Base-by-base conservation (phyloP, 1,140 invertebrate species). In the Hestina assimilis region DNA sequence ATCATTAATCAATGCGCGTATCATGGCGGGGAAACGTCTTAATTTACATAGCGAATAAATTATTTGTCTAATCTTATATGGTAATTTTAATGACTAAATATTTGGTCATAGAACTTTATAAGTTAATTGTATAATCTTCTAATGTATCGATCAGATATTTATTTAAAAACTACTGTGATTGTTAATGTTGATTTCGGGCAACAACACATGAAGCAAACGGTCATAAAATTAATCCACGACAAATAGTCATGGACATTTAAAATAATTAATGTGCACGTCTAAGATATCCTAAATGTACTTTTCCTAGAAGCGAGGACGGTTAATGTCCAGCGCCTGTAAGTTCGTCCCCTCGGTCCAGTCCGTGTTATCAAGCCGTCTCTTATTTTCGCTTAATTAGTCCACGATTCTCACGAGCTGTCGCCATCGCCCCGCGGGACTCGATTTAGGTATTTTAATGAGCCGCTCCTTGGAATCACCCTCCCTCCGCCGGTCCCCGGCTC, bases 261-360 rank as follows among this genome's bases (percentile, higher is more conserved):
- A n/a, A n/a, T n/a, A n/a, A n/a, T n/a, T n/a, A n/a, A n/a, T n/a
- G n/a, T n/a, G n/a, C n/a, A n/a, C n/a, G n/a, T n/a, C n/a, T n/a
- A 7, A 31, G 28, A 11, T 31, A 31, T 9, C 12, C 12, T 11
- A 31, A 11, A 31, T 11, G 28, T 29, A 43, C 12, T 43, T 29
- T 26, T 29, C 24, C 14, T 11, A 31, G 24, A 29, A 45, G 24
- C 9, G 42, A 0, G 17, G 42, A 15, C 15, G 23, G 20, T 7
- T 12, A 21, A 21, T 45, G 26, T 26, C 9, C n/a, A n/a, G n/a
- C n/a, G n/a, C n/a, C n/a, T n/a, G n/a, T 31, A 33, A 19, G 19
- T 31, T 9, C 17, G 24, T 3, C 15, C n/a, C 9, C 14, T 4
- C n/a, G 8, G 28, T n/a, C 28, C 83, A 94, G 66, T 35, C 20